Conservation (phyloP, 2,113 vertebrate species). For the Erythrolamprus reginae region DNA sequence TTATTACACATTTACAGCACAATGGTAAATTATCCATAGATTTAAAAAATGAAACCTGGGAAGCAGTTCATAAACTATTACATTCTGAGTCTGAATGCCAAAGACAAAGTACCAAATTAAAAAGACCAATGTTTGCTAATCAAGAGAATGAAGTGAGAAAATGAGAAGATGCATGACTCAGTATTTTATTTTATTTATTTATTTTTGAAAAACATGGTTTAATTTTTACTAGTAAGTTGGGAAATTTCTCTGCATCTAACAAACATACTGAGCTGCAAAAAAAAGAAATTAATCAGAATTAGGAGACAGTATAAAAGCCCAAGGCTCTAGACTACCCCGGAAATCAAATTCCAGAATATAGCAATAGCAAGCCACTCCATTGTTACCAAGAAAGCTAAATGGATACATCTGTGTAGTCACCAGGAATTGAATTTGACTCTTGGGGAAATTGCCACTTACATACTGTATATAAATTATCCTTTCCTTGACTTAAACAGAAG, state of each 20-base stretch:
- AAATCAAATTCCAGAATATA: background rate
- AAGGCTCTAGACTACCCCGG: background rate
- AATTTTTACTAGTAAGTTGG: background rate
- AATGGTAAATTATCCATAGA: background rate
- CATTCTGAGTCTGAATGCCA: background rate
- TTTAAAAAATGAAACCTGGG: background rate
- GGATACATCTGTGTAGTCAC: background rate
- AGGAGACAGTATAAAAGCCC: background rate
- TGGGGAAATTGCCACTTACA: background rate
- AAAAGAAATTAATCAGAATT: background rate
- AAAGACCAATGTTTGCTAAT: background rate
- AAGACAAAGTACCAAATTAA: background rate
- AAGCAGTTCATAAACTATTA: background rate
- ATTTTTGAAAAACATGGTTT: rapidly evolving
- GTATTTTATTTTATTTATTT: background rate
- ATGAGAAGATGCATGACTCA: background rate
- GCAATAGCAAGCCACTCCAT: background rate
- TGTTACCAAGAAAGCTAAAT: background rate
- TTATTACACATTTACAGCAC: background rate
- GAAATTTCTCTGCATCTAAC: background rate
- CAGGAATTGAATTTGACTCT: background rate
- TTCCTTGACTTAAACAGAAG: background rate
- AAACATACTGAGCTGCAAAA: background rate
- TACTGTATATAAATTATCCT: background rate
- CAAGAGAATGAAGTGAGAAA: background rate